Evolutionary conservation across 2,113 vertebrate genomes (phyloP), one percentile per base, ranked within the genome.

Genomic region (Nycticorax nycticorax): DNA sequence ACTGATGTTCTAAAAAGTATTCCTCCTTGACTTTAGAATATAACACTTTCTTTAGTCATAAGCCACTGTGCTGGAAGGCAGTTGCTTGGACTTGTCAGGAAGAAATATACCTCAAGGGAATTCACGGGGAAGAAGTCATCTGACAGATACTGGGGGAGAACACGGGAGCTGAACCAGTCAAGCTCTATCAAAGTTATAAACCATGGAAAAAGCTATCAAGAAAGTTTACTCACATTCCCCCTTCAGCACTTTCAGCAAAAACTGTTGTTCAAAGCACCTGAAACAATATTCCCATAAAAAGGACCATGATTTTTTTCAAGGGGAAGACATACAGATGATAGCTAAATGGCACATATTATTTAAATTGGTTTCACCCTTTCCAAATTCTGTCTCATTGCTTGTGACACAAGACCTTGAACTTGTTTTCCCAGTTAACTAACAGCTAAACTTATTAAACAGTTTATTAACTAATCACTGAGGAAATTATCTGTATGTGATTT

Each of bases 161-260:
- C n/a, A n/a, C n/a, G n/a, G 17, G 20, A 52, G 4, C 21, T 41
- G 43, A 63, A 76, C 43, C 37, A 48, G 26, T 22, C 20, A 84
- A 89, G 19, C 12, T 52, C 18, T 48, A 52, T 24, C 23, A 11
- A 74, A 55, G 11, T 30, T 32, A 47, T 14, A 66, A 82, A 66
- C 9, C 5, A 48, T 0, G 0, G 27, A 33, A 71, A 75, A 83
- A 78, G 24, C 13, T 75, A 37, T 11, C 33, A 67, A 0, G 2
- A 57, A 79, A 62, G 15, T 35, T 75, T 67, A 89, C 5, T 67
- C 15, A 45, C 17, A 39, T 35, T 23, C 2, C 80, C 4, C 4
- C 12, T 80, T 33, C 33, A 83, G 43, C 16, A 80, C 14, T 9
- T 71, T 48, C 37, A 56, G 14, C 32, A 67, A 75, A 55, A 87